Evolutionary conservation across 2,113 vertebrate genomes (phyloP).

Genomic region (Paracanthobrama guichenoti): DNA sequence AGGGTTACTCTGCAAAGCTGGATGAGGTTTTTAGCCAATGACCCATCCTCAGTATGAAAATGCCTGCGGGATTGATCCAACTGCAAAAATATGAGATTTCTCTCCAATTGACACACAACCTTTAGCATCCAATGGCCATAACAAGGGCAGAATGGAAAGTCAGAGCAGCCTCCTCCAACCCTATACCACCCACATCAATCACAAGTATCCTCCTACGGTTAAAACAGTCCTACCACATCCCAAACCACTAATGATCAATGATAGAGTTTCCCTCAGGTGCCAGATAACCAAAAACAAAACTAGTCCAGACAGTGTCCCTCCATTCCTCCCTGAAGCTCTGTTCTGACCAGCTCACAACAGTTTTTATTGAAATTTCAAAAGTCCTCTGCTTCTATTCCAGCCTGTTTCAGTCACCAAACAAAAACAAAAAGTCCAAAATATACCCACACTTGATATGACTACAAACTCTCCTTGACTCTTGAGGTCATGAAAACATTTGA

Average conservation of each 20-base stretch:
- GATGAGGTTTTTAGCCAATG: conserved; percentile 20
- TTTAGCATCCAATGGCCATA: neutral
- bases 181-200: neutral
- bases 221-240: neutral
- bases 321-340: neutral
- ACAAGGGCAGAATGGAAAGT: neutral
- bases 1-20: conserved; percentile 24
- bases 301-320: neutral
- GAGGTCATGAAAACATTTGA: neutral
- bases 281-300: neutral
- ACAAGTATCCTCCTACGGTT: neutral
- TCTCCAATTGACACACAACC: conserved; percentile 4
- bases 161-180: neutral
- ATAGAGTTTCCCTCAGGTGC: neutral
- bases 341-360: neutral
- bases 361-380: conserved; percentile 15
- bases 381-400: neutral
- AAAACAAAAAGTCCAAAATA: neutral
- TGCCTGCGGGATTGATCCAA: neutral
- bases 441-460: neutral
- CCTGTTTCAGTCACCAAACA: neutral
- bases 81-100: neutral
- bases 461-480: neutral
- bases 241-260: conserved; percentile 9
- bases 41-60: neutral